Base-by-base conservation (phyloP, 2,888 invertebrate species). In the Onchidella celtica region DNA sequence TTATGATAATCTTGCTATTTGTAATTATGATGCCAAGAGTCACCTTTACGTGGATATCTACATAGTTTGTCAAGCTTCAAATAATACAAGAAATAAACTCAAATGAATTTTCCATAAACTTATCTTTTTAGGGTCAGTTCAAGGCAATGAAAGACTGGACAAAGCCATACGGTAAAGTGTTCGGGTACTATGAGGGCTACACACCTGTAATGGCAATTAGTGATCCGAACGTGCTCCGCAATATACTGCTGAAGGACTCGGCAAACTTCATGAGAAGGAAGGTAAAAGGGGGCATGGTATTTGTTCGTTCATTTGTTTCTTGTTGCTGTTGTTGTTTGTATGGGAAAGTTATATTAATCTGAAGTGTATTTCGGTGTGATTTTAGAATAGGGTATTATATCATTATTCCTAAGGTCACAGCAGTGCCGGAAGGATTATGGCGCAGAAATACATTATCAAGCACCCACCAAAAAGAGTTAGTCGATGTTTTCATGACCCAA, bases 181-280 rank as follows among this genome's bases (percentile, higher is more conserved):
- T 90, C 84, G 91, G 91, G 85, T 91, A 90, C 84, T 92, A 87
- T 83, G 92, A 92, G 81, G 92, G 92, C 0, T 88, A 89, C 84
- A 88, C 88, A 0, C 92, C 92, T 0, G 90, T 92, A 0, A 81
- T 94, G 29, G 91, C 93, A 3, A 88, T 92, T 3, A 90, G 92
- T 59, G 93, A 94, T 80, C 89, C 92, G 0, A 92, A 91, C 24
- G 89, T 94, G 81, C 83, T 94, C 4, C 89, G 92, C 65, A 91
- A 93, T 61, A 85, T 94, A 40, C 90, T 94, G 21, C 88, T 93
- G 32, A 92, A 92, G 83, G 92, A 94, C 74, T 93, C 93, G 78
- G 88, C 89, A 27, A 89, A 90, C 82, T 94, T 93, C 86, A 90
- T 92, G 78, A 91, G 89, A 21, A 87, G 94, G 85, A 93, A 93